Conservation (phyloP, 1,140 invertebrate genomes). For the Drosophila hydei region DNA sequence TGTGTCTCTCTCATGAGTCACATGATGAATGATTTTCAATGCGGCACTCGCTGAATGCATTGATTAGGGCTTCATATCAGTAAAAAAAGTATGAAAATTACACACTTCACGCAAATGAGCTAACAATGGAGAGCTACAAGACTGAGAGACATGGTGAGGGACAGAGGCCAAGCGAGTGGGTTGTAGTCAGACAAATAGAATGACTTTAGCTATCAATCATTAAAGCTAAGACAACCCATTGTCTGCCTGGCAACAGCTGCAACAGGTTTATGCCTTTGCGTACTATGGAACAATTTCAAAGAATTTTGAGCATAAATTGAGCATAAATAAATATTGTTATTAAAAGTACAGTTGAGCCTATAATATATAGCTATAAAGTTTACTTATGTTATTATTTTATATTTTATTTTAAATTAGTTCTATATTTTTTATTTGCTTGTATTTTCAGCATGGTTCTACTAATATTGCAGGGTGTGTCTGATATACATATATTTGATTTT, state of each 20-base stretch:
- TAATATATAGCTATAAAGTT: too few relatives aligned
- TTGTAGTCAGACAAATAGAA: background rate
- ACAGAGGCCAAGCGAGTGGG: background rate
- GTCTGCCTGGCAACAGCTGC: conserved; percentile 29
- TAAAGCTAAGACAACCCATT: conserved; percentile 20
- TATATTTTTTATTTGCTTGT: too few relatives aligned
- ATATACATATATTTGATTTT: too few relatives aligned
- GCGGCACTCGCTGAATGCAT: conserved; percentile 19
- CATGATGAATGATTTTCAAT: conserved; percentile 37
- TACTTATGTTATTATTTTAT: too few relatives aligned
- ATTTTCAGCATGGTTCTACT: too few relatives aligned
- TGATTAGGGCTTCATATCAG: conserved; percentile 36
- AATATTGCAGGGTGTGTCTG: too few relatives aligned
- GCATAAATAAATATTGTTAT: too few relatives aligned
- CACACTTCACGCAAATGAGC: conserved; percentile 7
- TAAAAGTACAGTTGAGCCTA: too few relatives aligned
- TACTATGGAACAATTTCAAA: background rate
- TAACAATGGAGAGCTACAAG: conserved; percentile 16
- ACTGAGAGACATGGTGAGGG: background rate
- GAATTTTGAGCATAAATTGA: background rate
- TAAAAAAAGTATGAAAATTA: conserved; percentile 10
- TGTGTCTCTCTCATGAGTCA: conserved; percentile 30
- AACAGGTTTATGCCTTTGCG: conserved; percentile 50
- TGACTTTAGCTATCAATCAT: conserved; percentile 58
- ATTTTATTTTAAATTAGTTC: too few relatives aligned